Evolutionary conservation across 1,140 invertebrate species (phyloP).

Genomic region (Brachionus rotundiformis): DNA sequence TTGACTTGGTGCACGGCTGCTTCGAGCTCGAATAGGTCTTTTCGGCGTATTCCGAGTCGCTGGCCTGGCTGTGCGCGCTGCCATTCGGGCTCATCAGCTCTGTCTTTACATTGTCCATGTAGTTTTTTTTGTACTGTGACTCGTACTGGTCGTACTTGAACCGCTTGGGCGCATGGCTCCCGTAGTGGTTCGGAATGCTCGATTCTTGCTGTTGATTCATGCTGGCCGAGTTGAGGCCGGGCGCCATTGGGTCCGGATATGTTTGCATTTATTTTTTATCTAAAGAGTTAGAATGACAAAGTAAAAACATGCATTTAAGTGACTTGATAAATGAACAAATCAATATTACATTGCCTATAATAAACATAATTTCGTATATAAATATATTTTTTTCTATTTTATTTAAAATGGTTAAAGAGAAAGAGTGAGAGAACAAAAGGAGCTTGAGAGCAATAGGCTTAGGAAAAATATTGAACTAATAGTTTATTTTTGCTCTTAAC

Average conservation of each 20-base stretch:
- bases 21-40: background rate
- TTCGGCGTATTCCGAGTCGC: background rate
- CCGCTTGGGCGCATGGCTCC: background rate
- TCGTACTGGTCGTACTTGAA: constrained; percentile 45
- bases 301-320: background rate
- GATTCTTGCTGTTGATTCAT: background rate
- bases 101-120: background rate
- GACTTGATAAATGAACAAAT: background rate
- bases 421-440: background rate
- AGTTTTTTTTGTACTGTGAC: constrained; percentile 7
- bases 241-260: constrained; percentile 12
- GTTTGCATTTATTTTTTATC: constrained; percentile 32
- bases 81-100: constrained; percentile 27
- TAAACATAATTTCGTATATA: background rate
- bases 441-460: background rate
- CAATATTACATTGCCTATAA: background rate
- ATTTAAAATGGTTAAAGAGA: background rate
- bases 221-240: background rate
- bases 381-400: background rate
- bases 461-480: background rate
- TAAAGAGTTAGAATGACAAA: background rate
- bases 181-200: background rate
- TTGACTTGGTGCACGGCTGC: constrained; percentile 16
- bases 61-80: background rate
- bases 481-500: background rate